These are phyloP conservation scores for Labroides dimidiatus DNA, from an alignment of 2,797 vertebrate species.

Conservation along the genomic window DNA sequence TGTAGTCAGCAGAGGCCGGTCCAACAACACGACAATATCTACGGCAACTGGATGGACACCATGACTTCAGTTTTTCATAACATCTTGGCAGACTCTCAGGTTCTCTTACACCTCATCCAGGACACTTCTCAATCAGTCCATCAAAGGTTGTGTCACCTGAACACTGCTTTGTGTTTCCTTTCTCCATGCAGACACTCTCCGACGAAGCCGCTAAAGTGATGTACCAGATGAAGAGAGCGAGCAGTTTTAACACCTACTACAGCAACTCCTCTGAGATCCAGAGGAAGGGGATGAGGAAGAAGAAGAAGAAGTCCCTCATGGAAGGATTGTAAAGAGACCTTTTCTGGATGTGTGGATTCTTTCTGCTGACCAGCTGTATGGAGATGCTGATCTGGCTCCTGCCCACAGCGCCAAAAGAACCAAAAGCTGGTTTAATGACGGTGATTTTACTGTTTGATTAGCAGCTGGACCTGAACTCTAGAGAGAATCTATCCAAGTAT, in stretches of 20 bases:
- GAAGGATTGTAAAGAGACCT: neutral
- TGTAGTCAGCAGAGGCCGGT: slow-evolving; percentile 69
- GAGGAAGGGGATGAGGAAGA: neutral
- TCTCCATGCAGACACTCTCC: slow-evolving; percentile 70
- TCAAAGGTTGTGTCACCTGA: too few species aligned
- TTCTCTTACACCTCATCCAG: slow-evolving; percentile 1
- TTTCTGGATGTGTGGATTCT: too few species aligned
- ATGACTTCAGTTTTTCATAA: slow-evolving; percentile 81
- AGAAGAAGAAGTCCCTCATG: slow-evolving; percentile 15
- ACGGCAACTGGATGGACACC: slow-evolving; percentile 84
- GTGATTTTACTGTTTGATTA: too few species aligned
- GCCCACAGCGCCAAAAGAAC: too few species aligned
- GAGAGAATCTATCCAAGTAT: too few species aligned
- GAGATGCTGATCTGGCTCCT: too few species aligned
- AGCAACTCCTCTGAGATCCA: neutral
- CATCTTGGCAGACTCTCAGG: slow-evolving; percentile 66
- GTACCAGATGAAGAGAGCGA: slow-evolving; percentile 84
- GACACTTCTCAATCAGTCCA: too few species aligned
- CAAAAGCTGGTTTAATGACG: too few species aligned
- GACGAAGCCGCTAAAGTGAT: slow-evolving; percentile 83
- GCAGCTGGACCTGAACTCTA: too few species aligned
- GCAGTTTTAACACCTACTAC: slow-evolving; percentile 48
- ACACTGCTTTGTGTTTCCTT: neutral
- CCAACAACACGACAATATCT: slow-evolving; percentile 77
- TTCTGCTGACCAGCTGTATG: too few species aligned